A percentile compares a stretch with the other conserved stretches of the same genome.
Conservation (phyloP, 2,797 vertebrate species). For the Leuciscus waleckii region DNA sequence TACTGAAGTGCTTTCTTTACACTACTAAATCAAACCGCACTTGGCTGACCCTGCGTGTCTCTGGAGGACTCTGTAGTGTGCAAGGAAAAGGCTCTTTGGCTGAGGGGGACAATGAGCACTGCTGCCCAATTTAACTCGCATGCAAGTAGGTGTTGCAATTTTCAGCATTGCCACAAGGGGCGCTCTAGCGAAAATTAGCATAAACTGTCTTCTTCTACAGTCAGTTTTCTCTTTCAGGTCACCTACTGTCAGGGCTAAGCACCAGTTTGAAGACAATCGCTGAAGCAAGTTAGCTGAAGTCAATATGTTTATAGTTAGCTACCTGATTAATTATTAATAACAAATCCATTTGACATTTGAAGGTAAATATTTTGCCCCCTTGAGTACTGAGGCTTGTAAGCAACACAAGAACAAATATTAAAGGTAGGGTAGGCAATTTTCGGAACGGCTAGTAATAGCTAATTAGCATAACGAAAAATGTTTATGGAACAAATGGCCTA, state of each 20-base stretch:
- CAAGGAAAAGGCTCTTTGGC: not conserved
- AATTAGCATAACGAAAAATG: no score
- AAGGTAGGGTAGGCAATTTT: no score
- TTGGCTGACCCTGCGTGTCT: slow-evolving; percentile 45
- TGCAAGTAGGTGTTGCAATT: not conserved
- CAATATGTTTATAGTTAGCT: not conserved
- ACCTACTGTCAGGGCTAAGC: not conserved
- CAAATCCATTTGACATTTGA: slow-evolving; percentile 5
- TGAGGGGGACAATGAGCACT: slow-evolving; percentile 9
- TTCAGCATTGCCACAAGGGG: not conserved
- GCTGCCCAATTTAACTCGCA: not conserved
- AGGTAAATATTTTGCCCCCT: not conserved
- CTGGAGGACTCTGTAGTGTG: not conserved
- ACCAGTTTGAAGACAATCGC: not conserved
- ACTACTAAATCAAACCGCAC: slow-evolving; percentile 59
- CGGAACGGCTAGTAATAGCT: no score
- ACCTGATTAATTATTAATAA: not conserved
- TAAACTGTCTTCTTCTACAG: not conserved
- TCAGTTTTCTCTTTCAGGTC: not conserved
- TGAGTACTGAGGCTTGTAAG: not conserved
- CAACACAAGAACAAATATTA: not conserved
- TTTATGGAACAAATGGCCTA: no score
- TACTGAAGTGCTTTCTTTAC: slow-evolving; percentile 66
- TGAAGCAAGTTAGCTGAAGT: not conserved
- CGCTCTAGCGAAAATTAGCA: not conserved